Base-by-base conservation (phyloP, 2,888 invertebrate genomes). In the Xanthorhoe designata region DNA sequence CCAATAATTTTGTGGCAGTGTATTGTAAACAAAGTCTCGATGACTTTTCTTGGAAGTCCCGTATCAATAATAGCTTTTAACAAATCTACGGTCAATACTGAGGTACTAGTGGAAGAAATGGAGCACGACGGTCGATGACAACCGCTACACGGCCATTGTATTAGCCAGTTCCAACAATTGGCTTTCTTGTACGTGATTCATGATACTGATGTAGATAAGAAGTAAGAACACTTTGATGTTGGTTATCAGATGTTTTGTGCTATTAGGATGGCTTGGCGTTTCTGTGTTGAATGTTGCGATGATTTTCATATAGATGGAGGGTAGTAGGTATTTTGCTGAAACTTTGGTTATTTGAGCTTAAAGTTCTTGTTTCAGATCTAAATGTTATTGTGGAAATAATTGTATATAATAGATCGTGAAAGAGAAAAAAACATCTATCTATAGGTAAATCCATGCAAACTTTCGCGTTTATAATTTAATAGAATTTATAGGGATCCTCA, bases 61-160 rank as follows among this genome's bases (percentile, higher is more conserved):
- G 65, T 68, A 65, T 66, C 61, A 49, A 66, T 71, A 68, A 72
- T 70, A 67, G 65, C 68, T 59, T 69, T 67, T 52, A 49, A 60
- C 52, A 50, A 63, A 63, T 55, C 55, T 60, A 63, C 60, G 63
- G 67, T 60, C 63, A 60, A 55, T 62, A 7, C 32, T 32, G 52
- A 62, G 19, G 7, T 42, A 10, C 45, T 42, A 19, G 17, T 57
- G 64, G 32, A 73, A 71, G 77, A 82, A 84, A 78, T 81, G 78
- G 81, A 84, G 80, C 81, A 80, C 65, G 75, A 74, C 80, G 76
- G 68, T 69, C 76, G 77, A 73, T 75, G 76, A 74, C 78, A 79
- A 81, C 82, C 81, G 82, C 79, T 78, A 77, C 72, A 64, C 68
- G 67, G 73, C 64, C 75, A 78, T 82, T 81, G 80, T 79, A 70